Percentiles rank a stretch among this genome's conserved stretches.
phyloP scores from a whole-genome alignment of 2,113 vertebrate species.

The Cranoglanis bouderius region DNA sequence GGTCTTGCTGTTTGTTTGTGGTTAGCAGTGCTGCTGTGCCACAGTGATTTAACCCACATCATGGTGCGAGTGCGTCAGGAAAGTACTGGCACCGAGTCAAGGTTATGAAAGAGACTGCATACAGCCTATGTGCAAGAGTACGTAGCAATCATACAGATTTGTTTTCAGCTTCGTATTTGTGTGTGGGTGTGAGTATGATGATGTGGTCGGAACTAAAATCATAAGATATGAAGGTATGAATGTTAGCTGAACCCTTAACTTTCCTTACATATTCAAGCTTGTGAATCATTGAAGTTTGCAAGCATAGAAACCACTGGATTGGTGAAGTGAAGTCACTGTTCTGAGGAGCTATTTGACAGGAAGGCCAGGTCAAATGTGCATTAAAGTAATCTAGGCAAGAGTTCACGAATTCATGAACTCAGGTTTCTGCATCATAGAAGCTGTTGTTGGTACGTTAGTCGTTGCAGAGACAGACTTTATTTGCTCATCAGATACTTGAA shows the following conservation, averaged over 20 bases:
- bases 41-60: slow-evolving; percentile 7
- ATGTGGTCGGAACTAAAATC: background rate
- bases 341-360: background rate
- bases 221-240: background rate
- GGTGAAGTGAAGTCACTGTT: background rate
- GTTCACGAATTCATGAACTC: background rate
- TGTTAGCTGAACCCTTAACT: background rate
- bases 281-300: background rate
- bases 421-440: background rate
- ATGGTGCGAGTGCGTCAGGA: slow-evolving; percentile 6
- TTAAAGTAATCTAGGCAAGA: background rate
- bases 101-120: background rate
- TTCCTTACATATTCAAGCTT: background rate
- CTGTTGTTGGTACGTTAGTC: background rate
- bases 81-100: background rate
- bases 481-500: background rate
- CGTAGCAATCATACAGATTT: background rate
- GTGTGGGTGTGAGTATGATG: background rate
- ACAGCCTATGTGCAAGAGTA: background rate
- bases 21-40: background rate
- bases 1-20: slow-evolving; percentile 1
- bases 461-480: background rate
- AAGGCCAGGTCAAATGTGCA: background rate
- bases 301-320: background rate
- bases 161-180: background rate